Evolutionary conservation across 2,797 vertebrate genomes (phyloP).

Genomic region (Gallinago solitaria): DNA sequence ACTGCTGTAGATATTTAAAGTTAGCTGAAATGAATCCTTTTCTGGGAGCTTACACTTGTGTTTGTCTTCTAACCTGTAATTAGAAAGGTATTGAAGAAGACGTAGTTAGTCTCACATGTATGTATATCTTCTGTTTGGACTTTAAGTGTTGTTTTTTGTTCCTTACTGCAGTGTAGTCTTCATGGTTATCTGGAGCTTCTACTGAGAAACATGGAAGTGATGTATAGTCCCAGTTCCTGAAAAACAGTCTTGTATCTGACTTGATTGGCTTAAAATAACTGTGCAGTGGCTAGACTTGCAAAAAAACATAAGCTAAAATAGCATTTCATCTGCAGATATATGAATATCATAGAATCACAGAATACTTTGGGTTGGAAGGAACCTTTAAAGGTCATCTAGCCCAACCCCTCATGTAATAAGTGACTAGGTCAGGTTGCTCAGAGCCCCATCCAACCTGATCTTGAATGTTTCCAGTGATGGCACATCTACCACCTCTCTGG

Average conservation of each 20-base stretch:
- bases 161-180: not conserved
- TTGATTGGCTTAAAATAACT: not conserved
- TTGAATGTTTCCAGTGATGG: not conserved
- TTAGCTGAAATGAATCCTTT: not conserved
- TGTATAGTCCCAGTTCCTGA: not conserved
- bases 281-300: not conserved
- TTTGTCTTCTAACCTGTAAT: not conserved
- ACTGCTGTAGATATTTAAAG: not conserved
- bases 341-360: not conserved
- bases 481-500: not conserved
- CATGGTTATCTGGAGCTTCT: not conserved
- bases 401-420: not conserved
- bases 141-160: not conserved
- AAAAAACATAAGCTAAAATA: not conserved
- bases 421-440: not conserved
- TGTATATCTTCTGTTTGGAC: not conserved
- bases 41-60: not conserved
- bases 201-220: not conserved
- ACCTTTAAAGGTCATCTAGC: not conserved
- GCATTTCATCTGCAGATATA: not conserved
- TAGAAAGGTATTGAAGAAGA: not conserved
- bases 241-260: not conserved
- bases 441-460: not conserved
- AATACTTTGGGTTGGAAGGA: not conserved
- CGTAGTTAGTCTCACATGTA: not conserved